These are phyloP conservation scores for Myocastor coypus DNA, from an alignment of 2,113 vertebrate genomes.

Conservation along the genomic window DNA sequence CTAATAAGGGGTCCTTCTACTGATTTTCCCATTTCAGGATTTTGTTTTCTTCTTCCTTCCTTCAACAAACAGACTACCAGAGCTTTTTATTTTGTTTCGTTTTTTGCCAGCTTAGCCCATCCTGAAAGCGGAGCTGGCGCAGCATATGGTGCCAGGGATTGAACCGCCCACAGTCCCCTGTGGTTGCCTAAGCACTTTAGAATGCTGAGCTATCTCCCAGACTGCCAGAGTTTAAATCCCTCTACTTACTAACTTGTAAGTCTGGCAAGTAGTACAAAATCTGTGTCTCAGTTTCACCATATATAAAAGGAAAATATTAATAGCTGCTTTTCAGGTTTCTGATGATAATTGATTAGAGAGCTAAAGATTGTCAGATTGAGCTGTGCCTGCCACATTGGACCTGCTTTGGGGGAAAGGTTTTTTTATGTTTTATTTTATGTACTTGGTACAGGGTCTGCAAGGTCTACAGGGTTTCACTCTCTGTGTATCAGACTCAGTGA, in stretches of 20 bases:
- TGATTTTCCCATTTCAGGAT: constrained; percentile 24
- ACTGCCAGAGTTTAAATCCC: neutral
- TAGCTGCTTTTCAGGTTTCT: neutral
- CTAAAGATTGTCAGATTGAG: constrained; percentile 21
- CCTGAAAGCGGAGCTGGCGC: no score
- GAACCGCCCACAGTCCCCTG: no score
- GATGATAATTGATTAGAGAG: neutral
- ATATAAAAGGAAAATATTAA: neutral
- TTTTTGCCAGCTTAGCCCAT: no score
- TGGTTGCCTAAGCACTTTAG: no score
- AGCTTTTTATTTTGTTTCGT: neutral
- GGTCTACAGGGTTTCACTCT: no score
- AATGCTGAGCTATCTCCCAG: no score
- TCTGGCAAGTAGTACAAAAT: constrained; percentile 19
- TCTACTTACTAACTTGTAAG: neutral
- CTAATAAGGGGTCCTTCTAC: neutral
- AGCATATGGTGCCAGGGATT: no score
- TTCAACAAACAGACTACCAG: neutral
- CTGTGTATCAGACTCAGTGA: no score
- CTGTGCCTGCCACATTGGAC: neutral
- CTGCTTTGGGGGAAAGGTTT: neutral
- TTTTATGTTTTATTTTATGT: neutral
- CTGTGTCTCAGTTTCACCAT: neutral
- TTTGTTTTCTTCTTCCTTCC: constrained; percentile 26
- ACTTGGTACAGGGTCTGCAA: no score